Evolutionary conservation across 2,888 invertebrate species (phyloP), one percentile per base, ranked within the genome.

Genomic region (Platycheirus albimanus): DNA sequence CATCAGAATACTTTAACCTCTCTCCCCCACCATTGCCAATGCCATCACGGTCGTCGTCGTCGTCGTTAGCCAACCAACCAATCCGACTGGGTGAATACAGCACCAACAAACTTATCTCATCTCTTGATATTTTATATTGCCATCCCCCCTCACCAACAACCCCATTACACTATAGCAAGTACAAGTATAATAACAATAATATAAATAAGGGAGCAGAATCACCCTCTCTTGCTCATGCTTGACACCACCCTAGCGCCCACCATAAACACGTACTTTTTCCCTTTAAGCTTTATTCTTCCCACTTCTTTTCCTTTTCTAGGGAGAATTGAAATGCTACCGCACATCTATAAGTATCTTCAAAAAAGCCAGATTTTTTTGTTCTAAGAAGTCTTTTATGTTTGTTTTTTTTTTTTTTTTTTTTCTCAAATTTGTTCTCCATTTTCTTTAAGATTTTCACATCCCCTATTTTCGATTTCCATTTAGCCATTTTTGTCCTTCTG

Each of bases 131-230:
- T 69, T 74, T 83, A 72, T 69, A 74, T 74, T 72, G 74, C 51
- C 64, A 78, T 78, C 64, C 45, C 64, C 63, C 78, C 64, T 63
- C 77, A 74, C 38, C 69, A 74, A 69, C 72, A 66, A 74, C 56
- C 76, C 56, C 64, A 58, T 58, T 41, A 88, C 84, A 87, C 81
- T 86, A 86, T 87, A 87, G 88, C 61, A 54, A 81, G 81, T 83
- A 89, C 88, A 89, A 87, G 89, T 87, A 88, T 89, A 89, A 89
- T 88, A 88, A 89, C 86, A 87, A 87, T 87, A 86, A 89, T 88
- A 89, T 87, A 88, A 89, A 88, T 88, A 88, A 86, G 88, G 87
- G 87, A 88, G 64, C 51, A 63, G 63, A 84, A 66, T 58, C 72
- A 81, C 49, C 61, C 51, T 45, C 56, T 56, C 70, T 70, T 33